Percentiles rank a stretch among this genome's conserved stretches.
Evolutionary conservation across 2,888 invertebrate genomes (phyloP).

Genomic region (Chydorus sphaericus): DNA sequence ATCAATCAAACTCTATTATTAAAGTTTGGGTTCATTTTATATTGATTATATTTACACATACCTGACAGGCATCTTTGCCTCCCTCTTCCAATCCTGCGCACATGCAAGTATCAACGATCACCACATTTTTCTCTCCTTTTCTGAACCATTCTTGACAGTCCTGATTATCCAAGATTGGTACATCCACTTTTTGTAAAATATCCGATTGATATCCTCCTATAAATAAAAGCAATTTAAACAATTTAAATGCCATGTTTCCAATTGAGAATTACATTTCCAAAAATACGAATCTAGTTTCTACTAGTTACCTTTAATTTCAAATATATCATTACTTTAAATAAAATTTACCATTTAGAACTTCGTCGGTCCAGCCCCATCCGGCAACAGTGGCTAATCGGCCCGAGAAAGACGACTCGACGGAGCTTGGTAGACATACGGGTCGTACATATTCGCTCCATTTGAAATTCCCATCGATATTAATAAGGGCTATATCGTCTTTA

Average conservation of each 20-base stretch:
- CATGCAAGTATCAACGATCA: constrained; percentile 49
- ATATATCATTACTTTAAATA: too few relatives aligned
- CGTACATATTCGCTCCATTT: constrained; percentile 51
- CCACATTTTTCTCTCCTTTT: constrained; percentile 55
- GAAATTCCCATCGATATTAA: constrained; percentile 32
- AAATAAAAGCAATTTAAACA: too few relatives aligned
- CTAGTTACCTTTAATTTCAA: too few relatives aligned
- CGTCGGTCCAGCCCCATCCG: constrained; percentile 76
- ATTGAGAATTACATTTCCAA: too few relatives aligned
- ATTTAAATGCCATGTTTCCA: too few relatives aligned
- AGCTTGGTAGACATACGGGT: constrained; percentile 60
- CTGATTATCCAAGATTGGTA: constrained; percentile 55
- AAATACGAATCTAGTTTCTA: too few relatives aligned
- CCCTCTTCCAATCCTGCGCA: constrained; percentile 25
- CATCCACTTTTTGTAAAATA: constrained; percentile 33
- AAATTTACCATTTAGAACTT: constrained; percentile 35
- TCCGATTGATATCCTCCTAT: constrained; percentile 5
- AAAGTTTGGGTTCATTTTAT: too few relatives aligned
- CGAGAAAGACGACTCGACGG: constrained; percentile 33
- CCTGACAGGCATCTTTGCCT: constrained; percentile 24
- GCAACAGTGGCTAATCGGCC: constrained; percentile 52
- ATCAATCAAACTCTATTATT: too few relatives aligned
- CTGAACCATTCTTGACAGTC: constrained; percentile 61
- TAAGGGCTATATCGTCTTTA: neutral
- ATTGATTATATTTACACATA: constrained; percentile 12